Evolutionary conservation across 2,888 invertebrate genomes (phyloP), one percentile per base, ranked within the genome.

Genomic region (Mythimna impura): DNA sequence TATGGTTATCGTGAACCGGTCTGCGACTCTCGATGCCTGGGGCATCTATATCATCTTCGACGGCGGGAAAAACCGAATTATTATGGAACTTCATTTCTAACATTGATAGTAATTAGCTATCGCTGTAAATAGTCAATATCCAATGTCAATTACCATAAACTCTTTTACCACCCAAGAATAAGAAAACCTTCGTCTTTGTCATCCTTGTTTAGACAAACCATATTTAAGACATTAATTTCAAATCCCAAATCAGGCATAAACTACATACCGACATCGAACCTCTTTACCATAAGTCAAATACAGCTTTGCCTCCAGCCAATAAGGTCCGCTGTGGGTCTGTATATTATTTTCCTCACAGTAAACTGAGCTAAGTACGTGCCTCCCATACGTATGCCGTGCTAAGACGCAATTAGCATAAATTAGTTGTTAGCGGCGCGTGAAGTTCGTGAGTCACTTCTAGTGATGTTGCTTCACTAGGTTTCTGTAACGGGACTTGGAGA

Each of bases 401-500:
- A 89, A 85, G 87, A 86, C 88, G 81, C 87, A 91, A 95, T 95
- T 95, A 93, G 88, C 96, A 96, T 96, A 94, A 93, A 95, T 96
- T 95, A 96, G 93, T 94, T 91, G 89, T 93, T 92, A 93, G 93
- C 93, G 93, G 92, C 92, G 94, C 95, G 94, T 95, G 95, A 94
- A 95, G 91, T 92, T 93, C 93, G 94, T 95, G 95, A 95, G 91
- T 94, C 93, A 94, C 71, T 61, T 71, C 17, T 85, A 86, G 86
- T 84, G 86, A 81, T 82, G 86, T 68, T 52, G 30, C 67, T 71
- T 8, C 4, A 22, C 30, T 10, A 43, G 47, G 2, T 60, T 47
- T 36, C 7, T 36, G 22, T 70, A 50, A 54, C 60, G 76, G 73
- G 76, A 82, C 76, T 74, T 14, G 1, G 17, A 22, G 8, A 36